Percentiles rank a stretch among this genome's conserved stretches.
phyloP scores from a whole-genome alignment of 2,888 invertebrate species.

The Morpho achilles region DNA sequence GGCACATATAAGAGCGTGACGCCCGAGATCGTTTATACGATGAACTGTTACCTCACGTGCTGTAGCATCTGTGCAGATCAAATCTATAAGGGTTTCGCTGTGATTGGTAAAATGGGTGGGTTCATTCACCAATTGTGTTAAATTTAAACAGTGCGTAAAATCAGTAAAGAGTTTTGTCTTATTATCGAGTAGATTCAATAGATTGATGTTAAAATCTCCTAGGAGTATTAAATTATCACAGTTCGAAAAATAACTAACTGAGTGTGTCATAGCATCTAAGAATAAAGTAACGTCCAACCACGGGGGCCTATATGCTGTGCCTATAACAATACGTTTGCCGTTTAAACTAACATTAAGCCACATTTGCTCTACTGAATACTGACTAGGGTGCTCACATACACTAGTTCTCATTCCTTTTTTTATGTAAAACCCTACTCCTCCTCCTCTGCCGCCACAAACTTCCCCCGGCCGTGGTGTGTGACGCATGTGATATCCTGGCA shows the following conservation, averaged over 20 bases:
- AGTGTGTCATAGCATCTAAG: slow-evolving; percentile 24
- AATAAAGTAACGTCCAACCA: not conserved
- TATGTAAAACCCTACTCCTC: slow-evolving; percentile 20
- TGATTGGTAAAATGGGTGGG: not conserved
- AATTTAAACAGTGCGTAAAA: not conserved
- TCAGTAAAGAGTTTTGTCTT: not conserved
- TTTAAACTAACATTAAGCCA: slow-evolving; percentile 15
- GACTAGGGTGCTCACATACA: slow-evolving; percentile 1
- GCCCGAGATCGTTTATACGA: not conserved
- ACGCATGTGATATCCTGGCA: slow-evolving; percentile 25
- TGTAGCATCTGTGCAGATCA: not conserved
- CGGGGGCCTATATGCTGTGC: slow-evolving; percentile 2
- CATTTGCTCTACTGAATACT: slow-evolving; percentile 24
- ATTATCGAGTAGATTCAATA: not conserved
- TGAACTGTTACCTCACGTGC: not conserved
- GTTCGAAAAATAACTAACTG: slow-evolving; percentile 18
- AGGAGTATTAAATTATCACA: slow-evolving; percentile 16
- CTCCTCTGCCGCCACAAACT: slow-evolving; percentile 7
- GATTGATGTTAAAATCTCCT: slow-evolving; percentile 4
- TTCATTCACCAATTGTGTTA: not conserved
- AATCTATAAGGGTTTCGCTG: not conserved
- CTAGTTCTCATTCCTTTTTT: not conserved
- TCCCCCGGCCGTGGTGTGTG: slow-evolving; percentile 9
- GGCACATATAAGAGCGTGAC: not conserved
- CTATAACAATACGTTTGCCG: not conserved